phyloP scores from a whole-genome alignment of 1,140 invertebrate genomes.

The Papilio polytes region DNA sequence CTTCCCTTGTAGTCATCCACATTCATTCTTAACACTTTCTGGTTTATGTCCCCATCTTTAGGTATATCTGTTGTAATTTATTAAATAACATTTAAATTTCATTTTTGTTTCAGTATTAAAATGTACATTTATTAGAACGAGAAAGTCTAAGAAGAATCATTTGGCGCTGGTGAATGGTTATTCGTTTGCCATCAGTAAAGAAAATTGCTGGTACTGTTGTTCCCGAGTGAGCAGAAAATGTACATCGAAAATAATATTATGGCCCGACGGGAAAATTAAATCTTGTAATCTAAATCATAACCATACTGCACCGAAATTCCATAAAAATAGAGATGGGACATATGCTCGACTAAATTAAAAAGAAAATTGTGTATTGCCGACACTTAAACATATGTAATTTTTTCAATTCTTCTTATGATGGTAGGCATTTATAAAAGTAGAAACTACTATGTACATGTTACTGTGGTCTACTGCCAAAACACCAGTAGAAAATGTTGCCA shows the following conservation, averaged over 20 bases:
- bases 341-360: background rate
- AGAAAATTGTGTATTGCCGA: too few relatives aligned
- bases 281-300: background rate
- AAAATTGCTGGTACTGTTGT: background rate
- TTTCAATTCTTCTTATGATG: too few relatives aligned
- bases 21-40: too few relatives aligned
- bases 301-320: background rate
- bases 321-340: constrained; percentile 11
- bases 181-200: background rate
- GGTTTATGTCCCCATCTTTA: too few relatives aligned
- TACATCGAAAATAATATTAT: background rate
- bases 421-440: too few relatives aligned
- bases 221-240: background rate
- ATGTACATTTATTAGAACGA: constrained; percentile 34
- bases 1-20: too few relatives aligned
- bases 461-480: too few relatives aligned
- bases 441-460: too few relatives aligned
- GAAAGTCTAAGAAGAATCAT: constrained; percentile 3
- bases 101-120: constrained; percentile 37
- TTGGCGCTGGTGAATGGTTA: constrained; percentile 26
- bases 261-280: background rate
- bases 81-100: background rate
- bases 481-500: too few relatives aligned
- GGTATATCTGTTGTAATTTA: background rate
- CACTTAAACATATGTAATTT: too few relatives aligned